A percentile compares a stretch with the other conserved stretches of the same genome.
phyloP scores from a whole-genome alignment of 2,797 vertebrate species.

The Dendrocincla fuliginosa region DNA sequence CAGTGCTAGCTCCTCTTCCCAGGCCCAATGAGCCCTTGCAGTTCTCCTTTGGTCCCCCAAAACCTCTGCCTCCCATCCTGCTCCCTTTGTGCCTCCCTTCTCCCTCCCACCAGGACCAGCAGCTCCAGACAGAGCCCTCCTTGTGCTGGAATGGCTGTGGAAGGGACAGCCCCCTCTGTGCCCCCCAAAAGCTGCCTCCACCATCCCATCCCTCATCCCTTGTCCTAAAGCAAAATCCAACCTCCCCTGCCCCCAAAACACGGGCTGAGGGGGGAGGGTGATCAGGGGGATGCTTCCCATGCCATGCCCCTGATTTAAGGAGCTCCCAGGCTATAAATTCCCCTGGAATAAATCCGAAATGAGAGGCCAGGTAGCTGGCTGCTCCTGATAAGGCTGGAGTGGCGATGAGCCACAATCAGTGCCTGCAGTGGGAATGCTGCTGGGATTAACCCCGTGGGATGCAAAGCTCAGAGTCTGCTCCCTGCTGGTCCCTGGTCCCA shows the following conservation, averaged over 20 bases:
- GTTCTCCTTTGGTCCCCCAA: accelerated
- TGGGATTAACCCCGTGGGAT: accelerated
- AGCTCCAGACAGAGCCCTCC: not conserved
- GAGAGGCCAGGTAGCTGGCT: not conserved
- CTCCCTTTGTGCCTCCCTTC: not conserved
- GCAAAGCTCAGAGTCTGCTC: accelerated
- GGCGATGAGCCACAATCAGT: accelerated
- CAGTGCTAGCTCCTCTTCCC: not conserved
- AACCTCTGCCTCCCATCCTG: not conserved
- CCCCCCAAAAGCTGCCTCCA: not conserved
- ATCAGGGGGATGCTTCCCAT: accelerated
- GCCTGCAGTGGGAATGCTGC: not conserved
- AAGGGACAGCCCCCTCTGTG: not conserved
- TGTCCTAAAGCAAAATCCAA: accelerated
- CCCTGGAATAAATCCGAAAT: not conserved
- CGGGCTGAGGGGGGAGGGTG: accelerated
- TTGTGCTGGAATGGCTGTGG: not conserved
- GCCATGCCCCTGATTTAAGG: not conserved
- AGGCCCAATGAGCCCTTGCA: accelerated
- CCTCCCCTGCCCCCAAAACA: not conserved
- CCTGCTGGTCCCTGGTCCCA: no score
- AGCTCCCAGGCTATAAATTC: not conserved
- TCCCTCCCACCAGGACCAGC: not conserved
- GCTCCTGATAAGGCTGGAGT: not conserved
- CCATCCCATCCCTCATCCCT: not conserved